A percentile compares a stretch with the other conserved stretches of the same genome.
These are phyloP conservation scores for Tortrix viridana DNA, from an alignment of 2,888 invertebrate genomes.

Conservation along the genomic window DNA sequence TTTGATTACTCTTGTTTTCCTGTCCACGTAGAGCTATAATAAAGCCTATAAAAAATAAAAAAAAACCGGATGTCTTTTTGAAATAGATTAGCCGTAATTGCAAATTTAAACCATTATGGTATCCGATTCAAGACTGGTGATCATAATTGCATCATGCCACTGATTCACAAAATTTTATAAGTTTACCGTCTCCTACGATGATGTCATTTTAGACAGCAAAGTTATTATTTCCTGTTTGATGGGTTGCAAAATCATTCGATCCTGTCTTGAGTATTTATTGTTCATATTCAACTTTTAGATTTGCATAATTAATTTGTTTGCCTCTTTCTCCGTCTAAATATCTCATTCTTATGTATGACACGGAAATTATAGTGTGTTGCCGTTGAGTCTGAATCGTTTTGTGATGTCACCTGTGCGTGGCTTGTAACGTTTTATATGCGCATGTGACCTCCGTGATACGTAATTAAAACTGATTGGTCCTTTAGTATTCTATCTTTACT, in stretches of 20 bases:
- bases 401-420: conserved; percentile 50
- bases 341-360: conserved; percentile 37
- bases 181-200: conserved; percentile 43
- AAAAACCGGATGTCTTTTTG: conserved; percentile 4
- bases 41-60: background rate
- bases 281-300: conserved; percentile 6
- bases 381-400: conserved; percentile 48
- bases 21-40: no score
- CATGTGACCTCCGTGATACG: conserved; percentile 43
- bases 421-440: conserved; percentile 61
- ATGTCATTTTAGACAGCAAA: conserved; percentile 55
- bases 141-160: conserved; percentile 42
- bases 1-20: background rate
- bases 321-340: conserved; percentile 10
- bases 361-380: conserved; percentile 51
- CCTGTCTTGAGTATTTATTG: conserved; percentile 11
- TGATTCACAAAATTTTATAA: conserved; percentile 40
- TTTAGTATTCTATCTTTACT: background rate
- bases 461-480: background rate
- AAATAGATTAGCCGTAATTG: conserved; percentile 13
- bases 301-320: conserved; percentile 3
- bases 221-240: conserved; percentile 28
- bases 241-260: conserved; percentile 11
- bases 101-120: conserved; percentile 25
- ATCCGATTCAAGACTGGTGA: conserved; percentile 35